Percentiles rank a stretch among this genome's conserved stretches.
Conservation (phyloP, 64 coral and sea anemone species). For the Catalaphyllia jardinei region DNA sequence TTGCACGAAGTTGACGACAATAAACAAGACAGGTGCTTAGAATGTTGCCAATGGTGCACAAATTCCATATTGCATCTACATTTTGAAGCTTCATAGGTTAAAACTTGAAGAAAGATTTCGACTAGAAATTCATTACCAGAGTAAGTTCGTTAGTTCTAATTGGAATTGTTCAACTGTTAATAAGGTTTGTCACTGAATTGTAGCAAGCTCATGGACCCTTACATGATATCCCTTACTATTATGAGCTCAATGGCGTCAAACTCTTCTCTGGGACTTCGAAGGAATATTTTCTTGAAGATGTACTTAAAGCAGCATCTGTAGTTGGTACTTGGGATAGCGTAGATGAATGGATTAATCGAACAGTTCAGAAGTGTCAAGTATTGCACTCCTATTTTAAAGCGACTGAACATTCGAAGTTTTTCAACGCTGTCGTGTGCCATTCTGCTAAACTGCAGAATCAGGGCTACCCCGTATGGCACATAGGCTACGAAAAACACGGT, state of each 20-base stretch:
- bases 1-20: too few relatives aligned
- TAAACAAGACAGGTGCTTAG: too few relatives aligned
- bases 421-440: not conserved
- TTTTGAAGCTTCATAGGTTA: too few relatives aligned
- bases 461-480: constrained; percentile 39
- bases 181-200: too few relatives aligned
- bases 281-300: not conserved
- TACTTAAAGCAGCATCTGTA: not conserved
- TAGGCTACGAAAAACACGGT: constrained; percentile 20
- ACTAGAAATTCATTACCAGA: too few relatives aligned
- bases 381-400: not conserved
- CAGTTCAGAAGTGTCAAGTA: constrained; percentile 3
- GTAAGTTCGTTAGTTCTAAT: too few relatives aligned
- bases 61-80: too few relatives aligned
- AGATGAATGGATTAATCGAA: not conserved
- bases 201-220: not conserved
- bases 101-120: too few relatives aligned
- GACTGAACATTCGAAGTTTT: not conserved
- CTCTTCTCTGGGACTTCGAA: not conserved
- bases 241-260: not conserved
- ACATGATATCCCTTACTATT: not conserved
- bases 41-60: too few relatives aligned
- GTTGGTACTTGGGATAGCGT: not conserved
- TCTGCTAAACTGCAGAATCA: constrained; percentile 11
- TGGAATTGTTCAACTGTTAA: too few relatives aligned